phyloP scores from a whole-genome alignment of 1,140 invertebrate species.

The Choristoneura fumiferana region DNA sequence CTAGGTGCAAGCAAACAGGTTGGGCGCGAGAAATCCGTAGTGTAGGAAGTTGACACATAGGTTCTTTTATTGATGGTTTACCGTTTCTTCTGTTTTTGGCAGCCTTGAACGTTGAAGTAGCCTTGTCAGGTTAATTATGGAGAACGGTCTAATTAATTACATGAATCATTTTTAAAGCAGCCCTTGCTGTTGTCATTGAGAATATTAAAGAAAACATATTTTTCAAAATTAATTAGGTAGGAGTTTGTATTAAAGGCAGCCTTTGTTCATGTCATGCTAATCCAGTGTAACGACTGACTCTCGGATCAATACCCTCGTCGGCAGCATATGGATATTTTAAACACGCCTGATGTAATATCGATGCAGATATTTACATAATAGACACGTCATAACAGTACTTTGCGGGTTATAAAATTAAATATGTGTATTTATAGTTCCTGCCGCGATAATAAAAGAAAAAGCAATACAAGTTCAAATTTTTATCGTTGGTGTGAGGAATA shows the following conservation, averaged over 20 bases:
- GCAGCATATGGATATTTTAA: not conserved
- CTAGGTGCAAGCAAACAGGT: slow-evolving; percentile 50
- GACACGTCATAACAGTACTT: not conserved
- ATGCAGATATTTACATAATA: slow-evolving; percentile 4
- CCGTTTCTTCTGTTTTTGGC: slow-evolving; percentile 23
- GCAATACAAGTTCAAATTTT: too few relatives aligned
- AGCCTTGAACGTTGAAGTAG: slow-evolving; percentile 7
- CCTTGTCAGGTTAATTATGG: slow-evolving; percentile 10
- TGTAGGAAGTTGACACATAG: slow-evolving; percentile 41
- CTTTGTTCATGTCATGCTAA: not conserved
- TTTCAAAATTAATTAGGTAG: too few relatives aligned
- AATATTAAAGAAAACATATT: too few relatives aligned
- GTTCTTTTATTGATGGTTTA: slow-evolving; percentile 38
- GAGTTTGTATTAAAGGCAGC: not conserved
- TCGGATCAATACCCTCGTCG: slow-evolving; percentile 4
- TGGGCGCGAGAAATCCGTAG: slow-evolving; percentile 55
- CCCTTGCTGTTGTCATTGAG: not conserved
- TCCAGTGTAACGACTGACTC: not conserved
- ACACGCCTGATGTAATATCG: not conserved
- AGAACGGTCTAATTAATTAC: slow-evolving; percentile 8
- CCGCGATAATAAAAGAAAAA: too few relatives aligned
- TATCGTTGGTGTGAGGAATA: too few relatives aligned
- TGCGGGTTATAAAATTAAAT: too few relatives aligned
- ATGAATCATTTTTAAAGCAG: slow-evolving; percentile 9
- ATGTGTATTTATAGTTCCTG: too few relatives aligned